Evolutionary conservation across 1,140 invertebrate genomes (phyloP).

Genomic region (Calliopsis andreniformis): DNA sequence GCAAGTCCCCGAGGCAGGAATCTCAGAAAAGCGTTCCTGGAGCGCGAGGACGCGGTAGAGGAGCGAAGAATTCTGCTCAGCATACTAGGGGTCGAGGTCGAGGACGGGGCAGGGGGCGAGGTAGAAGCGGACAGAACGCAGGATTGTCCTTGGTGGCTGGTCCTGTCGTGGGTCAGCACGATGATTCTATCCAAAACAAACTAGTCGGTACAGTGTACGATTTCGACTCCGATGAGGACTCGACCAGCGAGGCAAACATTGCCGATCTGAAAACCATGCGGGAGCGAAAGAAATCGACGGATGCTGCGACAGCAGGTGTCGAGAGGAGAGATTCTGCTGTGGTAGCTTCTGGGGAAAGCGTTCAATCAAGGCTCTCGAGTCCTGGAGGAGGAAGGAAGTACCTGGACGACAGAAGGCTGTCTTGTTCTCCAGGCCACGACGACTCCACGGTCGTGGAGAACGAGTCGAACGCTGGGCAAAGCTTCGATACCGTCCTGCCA

Average conservation of each 20-base stretch:
- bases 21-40: slow-evolving; percentile 41
- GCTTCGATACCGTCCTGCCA: slow-evolving; percentile 85
- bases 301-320: slow-evolving; percentile 84
- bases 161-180: slow-evolving; percentile 29
- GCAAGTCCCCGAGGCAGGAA: slow-evolving; percentile 87
- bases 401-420: slow-evolving; percentile 74
- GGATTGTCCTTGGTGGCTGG: slow-evolving; percentile 64
- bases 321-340: slow-evolving; percentile 26
- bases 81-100: slow-evolving; percentile 81
- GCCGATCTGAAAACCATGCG: slow-evolving; percentile 90
- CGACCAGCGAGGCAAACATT: slow-evolving; percentile 87
- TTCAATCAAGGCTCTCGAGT: slow-evolving; percentile 78
- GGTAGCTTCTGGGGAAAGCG: slow-evolving; percentile 78
- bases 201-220: slow-evolving; percentile 93
- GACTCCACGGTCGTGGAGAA: slow-evolving; percentile 70
- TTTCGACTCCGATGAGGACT: slow-evolving; percentile 92
- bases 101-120: slow-evolving; percentile 86
- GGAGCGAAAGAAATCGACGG: slow-evolving; percentile 89
- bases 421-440: slow-evolving; percentile 61
- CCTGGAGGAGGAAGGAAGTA: slow-evolving; percentile 65
- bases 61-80: slow-evolving; percentile 81
- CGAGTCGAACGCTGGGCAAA: slow-evolving; percentile 64
- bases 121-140: slow-evolving; percentile 75
- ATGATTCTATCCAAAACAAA: slow-evolving; percentile 87
- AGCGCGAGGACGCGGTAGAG: slow-evolving; percentile 71